Base-by-base conservation (phyloP, 2,113 vertebrate species). In the Platanista minor region DNA sequence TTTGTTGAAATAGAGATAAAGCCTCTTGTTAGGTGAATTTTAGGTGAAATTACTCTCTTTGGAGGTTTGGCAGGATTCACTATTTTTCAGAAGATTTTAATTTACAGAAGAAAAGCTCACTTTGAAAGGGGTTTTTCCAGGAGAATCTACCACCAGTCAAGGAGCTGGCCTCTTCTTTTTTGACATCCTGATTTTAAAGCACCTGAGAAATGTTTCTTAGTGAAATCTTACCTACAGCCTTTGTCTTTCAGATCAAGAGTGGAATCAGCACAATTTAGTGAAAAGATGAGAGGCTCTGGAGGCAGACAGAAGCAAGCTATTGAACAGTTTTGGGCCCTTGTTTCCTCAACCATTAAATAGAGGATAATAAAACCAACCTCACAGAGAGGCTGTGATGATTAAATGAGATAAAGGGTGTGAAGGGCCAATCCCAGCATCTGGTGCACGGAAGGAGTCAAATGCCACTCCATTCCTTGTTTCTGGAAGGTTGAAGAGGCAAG, bases 301-400 rank as follows among this genome's bases (percentile, higher is more conserved):
- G 67, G 23, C 20, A 93, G 17, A 86, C 75, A 89, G 54, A 81
- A 94, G 61, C 72, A 41, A 94, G 86, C 29, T 69, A 71, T 87
- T 80, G 74, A 82, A 75, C 52, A 49, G 61, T 66, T 91, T 54
- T 62, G 61, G 86, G n/a, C n/a, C 21, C 12, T n/a, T 78, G 41
- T 91, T 91, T 96, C 67, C 49, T 86, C 61, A 91, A 82, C 57
- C 77, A 64, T 89, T 93, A 95, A 93, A 72, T 84, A 75, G 41
- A 41, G 41, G 41, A 25, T 86, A 92, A 91, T 82, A 90, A 96
- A 88, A 66, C 33, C n/a, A 69, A 7, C 17, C 41, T 74, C 54
- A 43, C 2, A 36, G 71, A 12, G n/a, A 90, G 88, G 5, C 43
- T n/a, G 57, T 59, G 52, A 61, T 4, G 18, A 92, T 54, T 49